These are phyloP conservation scores for Elephantulus edwardii DNA, from an alignment of 2,113 vertebrate genomes.

Conservation along the genomic window DNA sequence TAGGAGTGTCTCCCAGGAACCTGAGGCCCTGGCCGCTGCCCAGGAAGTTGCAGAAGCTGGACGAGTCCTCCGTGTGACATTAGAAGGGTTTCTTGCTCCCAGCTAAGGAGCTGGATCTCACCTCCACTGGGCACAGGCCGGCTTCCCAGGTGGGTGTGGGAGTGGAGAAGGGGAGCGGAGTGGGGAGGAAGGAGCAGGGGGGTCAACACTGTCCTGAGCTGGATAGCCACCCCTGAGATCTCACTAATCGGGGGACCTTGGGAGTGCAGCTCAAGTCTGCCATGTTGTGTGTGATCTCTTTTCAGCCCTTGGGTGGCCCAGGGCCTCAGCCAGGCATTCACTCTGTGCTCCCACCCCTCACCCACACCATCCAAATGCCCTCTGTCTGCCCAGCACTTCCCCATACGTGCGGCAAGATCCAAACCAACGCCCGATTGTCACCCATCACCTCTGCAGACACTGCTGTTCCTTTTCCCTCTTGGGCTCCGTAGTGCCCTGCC, in stretches of 20 bases:
- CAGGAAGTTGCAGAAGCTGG: not conserved
- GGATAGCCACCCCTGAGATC: not conserved
- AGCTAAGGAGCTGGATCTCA: not conserved
- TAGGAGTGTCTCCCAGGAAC: rapidly evolving
- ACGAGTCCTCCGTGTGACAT: not conserved
- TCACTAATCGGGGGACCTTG: too few species aligned
- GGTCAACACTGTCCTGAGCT: not conserved
- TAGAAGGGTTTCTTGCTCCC: not conserved
- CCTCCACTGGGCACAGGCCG: not conserved
- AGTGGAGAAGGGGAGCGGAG: not conserved
- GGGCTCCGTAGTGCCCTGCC: not conserved
- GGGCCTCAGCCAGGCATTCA: too few species aligned
- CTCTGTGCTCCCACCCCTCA: not conserved
- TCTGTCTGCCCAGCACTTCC: not conserved
- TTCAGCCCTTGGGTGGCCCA: not conserved
- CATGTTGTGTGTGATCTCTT: not conserved
- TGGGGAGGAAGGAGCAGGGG: too few species aligned
- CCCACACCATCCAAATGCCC: not conserved
- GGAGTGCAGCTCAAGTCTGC: rapidly evolving
- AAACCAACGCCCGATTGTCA: not conserved
- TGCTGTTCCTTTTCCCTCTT: not conserved
- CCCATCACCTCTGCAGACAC: not conserved
- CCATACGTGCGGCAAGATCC: not conserved
- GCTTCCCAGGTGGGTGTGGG: not conserved
- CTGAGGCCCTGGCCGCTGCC: rapidly evolving